Evolutionary conservation across 2,113 vertebrate genomes (phyloP), one percentile per base, ranked within the genome.

Genomic region (Hypomesus transpacificus): DNA sequence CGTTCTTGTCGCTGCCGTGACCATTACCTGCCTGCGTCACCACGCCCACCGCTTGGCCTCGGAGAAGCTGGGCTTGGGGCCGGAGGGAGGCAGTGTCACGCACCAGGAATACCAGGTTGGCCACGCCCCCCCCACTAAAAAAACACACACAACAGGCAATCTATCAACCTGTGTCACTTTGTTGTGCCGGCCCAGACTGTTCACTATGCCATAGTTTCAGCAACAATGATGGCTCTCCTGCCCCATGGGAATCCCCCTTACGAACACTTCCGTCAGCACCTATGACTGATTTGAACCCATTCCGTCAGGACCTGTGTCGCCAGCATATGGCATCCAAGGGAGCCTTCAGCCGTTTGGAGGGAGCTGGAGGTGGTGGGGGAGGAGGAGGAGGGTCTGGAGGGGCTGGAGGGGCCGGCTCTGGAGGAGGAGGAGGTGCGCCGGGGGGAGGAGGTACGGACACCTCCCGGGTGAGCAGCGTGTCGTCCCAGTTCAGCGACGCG

Each of bases 291-390:
- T 4, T 20, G 54, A 56, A 56, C 57, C n/a, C 39, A 9, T 8
- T 24, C 22, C 51, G 74, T 71, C 89, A 99, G 97, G 97, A 99
- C 84, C 93, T 99, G 72, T 99, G 96, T 89, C 94, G 97, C 67
- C 96, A 99, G 91, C 97, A 96, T 86, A 96, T 98, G 96, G 95
- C 96, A 50, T 91, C 95, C 60, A 98, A 96, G 89, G 94, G 95
- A 0, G 92, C 97, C 68, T 95, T 96, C 0, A 93, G 85, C 57
- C 94, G 94, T 0, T 39, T 93, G 0, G 96, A 97, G 62, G 86
- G 90, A 0, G 89, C 89, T 71, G 75, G 77, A 0, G 70, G 79
- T 0, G 86, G 84, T 2, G 85, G 79, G 14, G 80, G 70, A 1
- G 74, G 17, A 0, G 66, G 71, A 1, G 73, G 50, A 0, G 69